Percentiles rank a stretch among this genome's conserved stretches.
Evolutionary conservation across 2,113 vertebrate species (phyloP).

Genomic region (Chlorodrepanis virens): DNA sequence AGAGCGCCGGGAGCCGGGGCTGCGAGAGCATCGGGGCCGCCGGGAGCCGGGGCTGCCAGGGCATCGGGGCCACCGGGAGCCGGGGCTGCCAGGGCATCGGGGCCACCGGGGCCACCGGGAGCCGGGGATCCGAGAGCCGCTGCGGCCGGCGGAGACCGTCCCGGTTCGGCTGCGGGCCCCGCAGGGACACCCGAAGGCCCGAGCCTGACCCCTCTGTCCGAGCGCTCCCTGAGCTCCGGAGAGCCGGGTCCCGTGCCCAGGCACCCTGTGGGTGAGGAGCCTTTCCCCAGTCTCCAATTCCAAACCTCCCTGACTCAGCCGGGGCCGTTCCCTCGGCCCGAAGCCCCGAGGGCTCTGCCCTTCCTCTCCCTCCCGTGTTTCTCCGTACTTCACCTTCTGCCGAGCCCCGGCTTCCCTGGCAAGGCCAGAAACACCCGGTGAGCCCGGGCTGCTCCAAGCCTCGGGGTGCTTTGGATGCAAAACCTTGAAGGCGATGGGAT

Average conservation of each 20-base stretch:
- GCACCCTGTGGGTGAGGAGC: neutral
- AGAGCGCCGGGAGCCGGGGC: too few species aligned
- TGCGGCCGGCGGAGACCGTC: too few species aligned
- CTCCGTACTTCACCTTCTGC: too few species aligned
- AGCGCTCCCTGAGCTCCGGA: fast-evolving
- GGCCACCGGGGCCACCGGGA: too few species aligned
- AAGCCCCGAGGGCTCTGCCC: fast-evolving
- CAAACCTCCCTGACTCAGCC: too few species aligned
- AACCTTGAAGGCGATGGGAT: neutral
- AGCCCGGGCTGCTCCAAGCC: fast-evolving
- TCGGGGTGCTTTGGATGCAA: neutral
- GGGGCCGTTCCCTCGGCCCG: neutral
- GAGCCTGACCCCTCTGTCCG: fast-evolving
- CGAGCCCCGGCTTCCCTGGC: fast-evolving
- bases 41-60: too few species aligned
- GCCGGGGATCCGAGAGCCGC: too few species aligned
- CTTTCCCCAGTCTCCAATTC: fast-evolving
- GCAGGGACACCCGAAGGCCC: too few species aligned
- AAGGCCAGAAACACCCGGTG: fast-evolving
- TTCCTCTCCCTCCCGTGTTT: fast-evolving
- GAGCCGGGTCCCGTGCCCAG: neutral
- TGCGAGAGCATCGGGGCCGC: too few species aligned
- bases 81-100: too few species aligned
- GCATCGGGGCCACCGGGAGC: too few species aligned
- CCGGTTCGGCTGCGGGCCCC: neutral